Evolutionary conservation across 2,113 vertebrate genomes (phyloP).

Genomic region (Centrocercus urophasianus): DNA sequence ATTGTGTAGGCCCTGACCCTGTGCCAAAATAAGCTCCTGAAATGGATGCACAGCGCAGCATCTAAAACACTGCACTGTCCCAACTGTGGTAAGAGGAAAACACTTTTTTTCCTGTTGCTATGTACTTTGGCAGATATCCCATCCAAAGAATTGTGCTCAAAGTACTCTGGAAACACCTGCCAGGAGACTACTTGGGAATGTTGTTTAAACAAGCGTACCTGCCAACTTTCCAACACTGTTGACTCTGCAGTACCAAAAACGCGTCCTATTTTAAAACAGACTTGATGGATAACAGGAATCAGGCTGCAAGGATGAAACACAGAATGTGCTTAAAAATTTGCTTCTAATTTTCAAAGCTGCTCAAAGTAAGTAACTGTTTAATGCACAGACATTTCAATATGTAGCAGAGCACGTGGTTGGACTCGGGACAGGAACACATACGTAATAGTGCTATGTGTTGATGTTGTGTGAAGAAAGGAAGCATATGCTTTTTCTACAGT

Average conservation of each 20-base stretch:
- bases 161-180: conserved; percentile 86
- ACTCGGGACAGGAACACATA: conserved; percentile 5
- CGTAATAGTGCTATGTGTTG: background rate
- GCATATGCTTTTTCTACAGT: background rate
- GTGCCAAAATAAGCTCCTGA: conserved; percentile 65
- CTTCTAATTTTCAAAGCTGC: conserved; percentile 13
- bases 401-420: background rate
- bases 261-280: conserved; percentile 76
- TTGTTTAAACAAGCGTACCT: conserved; percentile 82
- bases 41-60: conserved; percentile 48
- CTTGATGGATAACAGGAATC: conserved; percentile 76
- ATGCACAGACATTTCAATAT: conserved; percentile 8
- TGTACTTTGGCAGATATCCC: conserved; percentile 82
- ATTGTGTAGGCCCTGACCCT: conserved; percentile 53
- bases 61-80: conserved; percentile 70
- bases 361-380: background rate
- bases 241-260: conserved; percentile 73
- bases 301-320: conserved; percentile 51
- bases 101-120: conserved; percentile 76
- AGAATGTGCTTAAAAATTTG: conserved; percentile 57
- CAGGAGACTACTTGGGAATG: conserved; percentile 82
- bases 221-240: conserved; percentile 84
- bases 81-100: conserved; percentile 73
- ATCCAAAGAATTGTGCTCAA: conserved; percentile 79
- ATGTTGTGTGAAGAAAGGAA: conserved; percentile 18